These are phyloP conservation scores for Odocoileus virginianus DNA, from an alignment of 2,113 vertebrate genomes.

Conservation along the genomic window DNA sequence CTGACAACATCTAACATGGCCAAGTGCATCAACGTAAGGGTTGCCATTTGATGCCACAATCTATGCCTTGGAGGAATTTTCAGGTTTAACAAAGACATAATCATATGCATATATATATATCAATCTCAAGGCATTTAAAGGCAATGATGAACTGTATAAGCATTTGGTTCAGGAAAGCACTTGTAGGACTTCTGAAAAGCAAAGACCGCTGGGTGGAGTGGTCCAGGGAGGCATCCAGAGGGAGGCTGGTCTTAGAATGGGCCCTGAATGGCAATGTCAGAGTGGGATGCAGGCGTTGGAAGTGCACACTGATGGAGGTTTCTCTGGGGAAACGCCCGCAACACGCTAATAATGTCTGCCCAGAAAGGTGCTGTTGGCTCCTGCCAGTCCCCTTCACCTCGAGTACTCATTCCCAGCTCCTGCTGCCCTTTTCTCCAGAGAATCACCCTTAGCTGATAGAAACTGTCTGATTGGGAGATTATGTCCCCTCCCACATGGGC, in stretches of 20 bases:
- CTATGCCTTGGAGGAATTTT: background rate
- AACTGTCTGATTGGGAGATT: background rate
- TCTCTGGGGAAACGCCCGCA: background rate
- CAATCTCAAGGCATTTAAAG: background rate
- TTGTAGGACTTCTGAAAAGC: background rate
- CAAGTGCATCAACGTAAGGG: background rate
- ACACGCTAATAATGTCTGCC: background rate
- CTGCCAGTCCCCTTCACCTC: background rate
- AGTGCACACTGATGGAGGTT: background rate
- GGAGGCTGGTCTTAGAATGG: background rate
- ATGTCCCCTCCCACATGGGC: background rate
- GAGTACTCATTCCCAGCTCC: background rate
- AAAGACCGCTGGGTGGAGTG: background rate
- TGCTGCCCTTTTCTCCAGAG: background rate
- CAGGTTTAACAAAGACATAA: background rate
- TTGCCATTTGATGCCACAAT: background rate
- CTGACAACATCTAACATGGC: background rate
- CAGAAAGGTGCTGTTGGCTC: background rate
- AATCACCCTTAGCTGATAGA: background rate
- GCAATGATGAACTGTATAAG: background rate
- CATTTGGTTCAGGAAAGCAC: background rate
- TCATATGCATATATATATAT: background rate
- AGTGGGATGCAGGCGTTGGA: background rate
- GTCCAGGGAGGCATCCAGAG: background rate
- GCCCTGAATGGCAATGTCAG: background rate